Evolutionary conservation across 2,888 invertebrate species (phyloP).

Genomic region (Sminthurinus aureus): DNA sequence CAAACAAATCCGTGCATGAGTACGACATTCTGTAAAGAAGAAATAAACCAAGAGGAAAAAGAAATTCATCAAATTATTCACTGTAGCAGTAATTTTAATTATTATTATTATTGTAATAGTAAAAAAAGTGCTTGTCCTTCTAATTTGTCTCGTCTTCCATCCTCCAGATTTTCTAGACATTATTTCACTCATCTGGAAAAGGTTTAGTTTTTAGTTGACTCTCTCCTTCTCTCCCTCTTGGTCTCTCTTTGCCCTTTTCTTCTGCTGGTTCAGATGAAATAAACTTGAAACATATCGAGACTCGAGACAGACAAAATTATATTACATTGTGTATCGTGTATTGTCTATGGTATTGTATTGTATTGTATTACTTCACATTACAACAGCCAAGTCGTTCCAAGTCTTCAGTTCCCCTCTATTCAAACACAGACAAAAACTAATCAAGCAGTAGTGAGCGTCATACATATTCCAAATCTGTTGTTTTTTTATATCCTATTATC

Average conservation of each 20-base stretch:
- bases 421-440: conserved; percentile 3
- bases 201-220: background rate
- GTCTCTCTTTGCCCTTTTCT: background rate
- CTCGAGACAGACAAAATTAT: background rate
- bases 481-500: too few relatives aligned
- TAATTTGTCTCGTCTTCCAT: background rate
- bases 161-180: background rate
- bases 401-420: background rate
- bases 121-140: background rate
- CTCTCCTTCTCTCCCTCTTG: conserved; percentile 1
- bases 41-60: conserved; percentile 21
- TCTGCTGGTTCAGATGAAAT: conserved; percentile 4
- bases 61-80: conserved; percentile 18
- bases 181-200: background rate
- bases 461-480: too few relatives aligned
- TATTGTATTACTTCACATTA: background rate
- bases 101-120: background rate
- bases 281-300: background rate
- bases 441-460: background rate
- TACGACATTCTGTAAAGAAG: conserved; percentile 4
- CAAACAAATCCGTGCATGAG: background rate
- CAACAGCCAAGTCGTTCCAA: background rate
- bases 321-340: too few relatives aligned
- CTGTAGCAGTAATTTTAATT: background rate
- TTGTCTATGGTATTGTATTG: too few relatives aligned